Evolutionary conservation across 2,113 vertebrate genomes (phyloP).

Genomic region (Stictonetta naevosa): DNA sequence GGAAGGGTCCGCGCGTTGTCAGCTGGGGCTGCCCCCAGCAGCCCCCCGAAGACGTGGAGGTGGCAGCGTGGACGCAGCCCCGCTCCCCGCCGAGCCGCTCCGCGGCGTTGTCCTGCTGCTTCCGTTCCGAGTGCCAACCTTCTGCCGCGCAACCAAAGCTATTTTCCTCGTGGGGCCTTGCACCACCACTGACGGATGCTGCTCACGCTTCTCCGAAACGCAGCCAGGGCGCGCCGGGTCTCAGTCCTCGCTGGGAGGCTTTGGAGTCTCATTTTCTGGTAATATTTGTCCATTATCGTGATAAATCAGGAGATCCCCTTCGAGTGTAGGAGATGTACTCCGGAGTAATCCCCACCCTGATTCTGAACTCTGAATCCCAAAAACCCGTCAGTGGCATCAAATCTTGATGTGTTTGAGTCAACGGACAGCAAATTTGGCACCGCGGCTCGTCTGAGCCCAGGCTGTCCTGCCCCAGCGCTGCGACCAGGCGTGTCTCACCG

Average conservation of each 20-base stretch:
- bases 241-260: neutral
- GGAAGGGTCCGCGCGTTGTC: neutral
- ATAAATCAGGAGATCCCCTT: neutral
- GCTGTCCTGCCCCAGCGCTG: neutral
- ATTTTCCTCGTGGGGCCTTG: neutral
- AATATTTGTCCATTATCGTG: accelerated
- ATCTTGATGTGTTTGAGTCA: neutral
- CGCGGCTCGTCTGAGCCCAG: neutral
- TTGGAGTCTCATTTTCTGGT: neutral
- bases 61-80: neutral
- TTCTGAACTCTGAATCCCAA: neutral
- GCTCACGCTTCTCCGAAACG: neutral
- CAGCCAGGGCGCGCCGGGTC: neutral
- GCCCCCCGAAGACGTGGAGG: neutral
- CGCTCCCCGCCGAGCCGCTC: neutral
- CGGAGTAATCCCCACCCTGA: accelerated
- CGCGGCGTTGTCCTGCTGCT: slow-evolving; percentile 31
- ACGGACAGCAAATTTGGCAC: neutral
- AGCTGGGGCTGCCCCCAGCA: no score
- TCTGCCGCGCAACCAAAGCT: slow-evolving; percentile 18
- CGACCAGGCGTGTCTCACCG: accelerated
- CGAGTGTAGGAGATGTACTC: accelerated
- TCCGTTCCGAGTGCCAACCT: slow-evolving; percentile 4
- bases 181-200: neutral
- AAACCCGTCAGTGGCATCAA: accelerated